These are phyloP conservation scores for Chrysoperla carnea DNA, from an alignment of 1,140 invertebrate species.

Conservation along the genomic window DNA sequence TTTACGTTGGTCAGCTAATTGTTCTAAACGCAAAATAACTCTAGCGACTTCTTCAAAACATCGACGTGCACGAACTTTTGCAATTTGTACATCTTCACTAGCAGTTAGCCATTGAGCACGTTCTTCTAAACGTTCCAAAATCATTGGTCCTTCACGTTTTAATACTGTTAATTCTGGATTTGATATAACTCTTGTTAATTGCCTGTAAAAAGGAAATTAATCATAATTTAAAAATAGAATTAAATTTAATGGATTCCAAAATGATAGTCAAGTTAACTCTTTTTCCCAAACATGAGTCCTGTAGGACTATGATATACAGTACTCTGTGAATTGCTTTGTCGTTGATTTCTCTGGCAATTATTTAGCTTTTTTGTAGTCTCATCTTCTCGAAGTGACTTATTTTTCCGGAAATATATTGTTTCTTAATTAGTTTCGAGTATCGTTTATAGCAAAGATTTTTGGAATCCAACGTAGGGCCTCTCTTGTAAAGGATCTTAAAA, in stretches of 20 bases:
- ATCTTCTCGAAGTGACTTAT: too few species aligned
- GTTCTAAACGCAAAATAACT: conserved; percentile 30
- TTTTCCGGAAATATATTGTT: too few species aligned
- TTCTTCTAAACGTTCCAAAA: conserved; percentile 27
- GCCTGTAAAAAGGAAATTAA: conserved; percentile 13
- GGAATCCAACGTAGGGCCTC: too few species aligned
- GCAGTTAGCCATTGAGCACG: conserved; percentile 22
- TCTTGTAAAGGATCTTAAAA: too few species aligned
- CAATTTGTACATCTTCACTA: conserved; percentile 22
- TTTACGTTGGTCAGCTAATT: conserved; percentile 29
- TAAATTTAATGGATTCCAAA: too few species aligned
- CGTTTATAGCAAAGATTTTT: too few species aligned
- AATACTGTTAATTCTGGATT: conserved; percentile 29
- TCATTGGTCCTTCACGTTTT: conserved; percentile 25
- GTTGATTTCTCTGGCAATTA: too few species aligned
- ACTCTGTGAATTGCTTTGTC: too few species aligned
- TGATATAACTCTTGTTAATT: conserved; percentile 26
- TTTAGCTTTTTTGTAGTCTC: too few species aligned
- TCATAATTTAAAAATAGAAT: too few species aligned
- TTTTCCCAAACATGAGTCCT: not conserved
- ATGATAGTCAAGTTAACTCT: not conserved
- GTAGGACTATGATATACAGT: too few species aligned
- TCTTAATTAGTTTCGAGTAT: too few species aligned
- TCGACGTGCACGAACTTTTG: conserved; percentile 24
- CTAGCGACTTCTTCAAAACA: conserved; percentile 32